Evolutionary conservation across 1,140 invertebrate species (phyloP).

Genomic region (Pseudobourletiella spinata): DNA sequence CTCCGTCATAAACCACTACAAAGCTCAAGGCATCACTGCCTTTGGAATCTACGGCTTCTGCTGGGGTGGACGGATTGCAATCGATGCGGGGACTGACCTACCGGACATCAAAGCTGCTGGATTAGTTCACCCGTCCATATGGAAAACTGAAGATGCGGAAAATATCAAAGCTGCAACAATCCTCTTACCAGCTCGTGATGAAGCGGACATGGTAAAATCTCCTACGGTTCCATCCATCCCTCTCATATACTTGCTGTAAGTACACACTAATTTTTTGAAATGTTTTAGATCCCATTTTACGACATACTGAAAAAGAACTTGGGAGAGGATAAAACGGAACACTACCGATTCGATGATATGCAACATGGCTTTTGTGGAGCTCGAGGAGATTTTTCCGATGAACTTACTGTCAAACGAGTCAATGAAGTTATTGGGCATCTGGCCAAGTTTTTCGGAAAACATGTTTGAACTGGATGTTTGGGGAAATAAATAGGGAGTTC

Average conservation of each 20-base stretch:
- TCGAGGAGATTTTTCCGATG: slow-evolving; percentile 26
- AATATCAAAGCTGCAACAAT: slow-evolving; percentile 21
- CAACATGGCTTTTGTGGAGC: slow-evolving; percentile 23
- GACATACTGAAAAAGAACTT: slow-evolving; percentile 13
- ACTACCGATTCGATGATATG: slow-evolving; percentile 30
- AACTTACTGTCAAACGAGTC: slow-evolving; percentile 12
- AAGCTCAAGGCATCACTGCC: background rate
- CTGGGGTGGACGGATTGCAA: slow-evolving; percentile 31
- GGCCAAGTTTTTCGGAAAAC: too few relatives aligned
- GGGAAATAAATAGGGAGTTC: too few relatives aligned
- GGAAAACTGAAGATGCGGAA: slow-evolving; percentile 15
- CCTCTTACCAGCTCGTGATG: slow-evolving; percentile 19
- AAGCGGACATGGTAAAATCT: slow-evolving; percentile 34
- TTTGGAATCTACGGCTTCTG: slow-evolving; percentile 35
- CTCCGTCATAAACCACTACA: slow-evolving; percentile 23
- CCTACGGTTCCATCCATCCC: too few relatives aligned
- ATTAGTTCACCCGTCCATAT: slow-evolving; percentile 24
- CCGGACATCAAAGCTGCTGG: slow-evolving; percentile 25
- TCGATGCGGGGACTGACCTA: slow-evolving; percentile 17
- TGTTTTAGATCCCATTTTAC: slow-evolving; percentile 22
- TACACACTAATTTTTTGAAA: background rate
- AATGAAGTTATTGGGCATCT: slow-evolving; percentile 28
- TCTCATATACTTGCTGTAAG: too few relatives aligned
- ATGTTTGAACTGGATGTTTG: too few relatives aligned
- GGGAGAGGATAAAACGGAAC: slow-evolving; percentile 18